Percentiles rank a stretch among this genome's conserved stretches.
Evolutionary conservation across 2,888 invertebrate genomes (phyloP).

Genomic region (Sarcophaga carnaria): DNA sequence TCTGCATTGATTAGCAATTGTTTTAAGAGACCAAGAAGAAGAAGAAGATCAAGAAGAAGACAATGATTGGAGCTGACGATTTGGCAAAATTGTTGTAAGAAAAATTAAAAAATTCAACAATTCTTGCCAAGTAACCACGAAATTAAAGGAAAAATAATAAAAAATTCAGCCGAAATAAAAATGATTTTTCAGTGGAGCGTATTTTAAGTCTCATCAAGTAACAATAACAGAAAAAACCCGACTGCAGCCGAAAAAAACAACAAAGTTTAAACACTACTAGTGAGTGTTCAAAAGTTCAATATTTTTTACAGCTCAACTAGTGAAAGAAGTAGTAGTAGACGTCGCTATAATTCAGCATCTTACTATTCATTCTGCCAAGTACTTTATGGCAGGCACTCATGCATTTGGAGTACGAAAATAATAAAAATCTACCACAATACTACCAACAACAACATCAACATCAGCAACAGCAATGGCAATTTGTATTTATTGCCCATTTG

Average conservation of each 20-base stretch:
- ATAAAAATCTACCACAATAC: not conserved
- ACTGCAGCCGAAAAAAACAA: conserved; percentile 1
- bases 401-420: conserved; percentile 28
- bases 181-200: conserved; percentile 45
- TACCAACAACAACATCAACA: not conserved
- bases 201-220: conserved; percentile 62
- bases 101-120: conserved; percentile 48
- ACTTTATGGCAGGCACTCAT: conserved; percentile 35
- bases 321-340: conserved; percentile 47
- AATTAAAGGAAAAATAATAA: not conserved
- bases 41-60: conserved; percentile 10
- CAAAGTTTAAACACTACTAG: conserved; percentile 27
- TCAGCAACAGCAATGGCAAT: conserved; percentile 17
- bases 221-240: conserved; percentile 52
- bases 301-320: conserved; percentile 13
- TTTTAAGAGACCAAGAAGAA: not conserved
- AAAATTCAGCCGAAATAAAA: conserved; percentile 12
- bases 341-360: not conserved
- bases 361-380: conserved; percentile 34
- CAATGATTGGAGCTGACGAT: conserved; percentile 8
- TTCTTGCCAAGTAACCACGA: conserved; percentile 34
- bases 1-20: conserved; percentile 42
- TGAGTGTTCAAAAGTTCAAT: conserved; percentile 23
- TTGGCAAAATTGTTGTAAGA: conserved; percentile 26
- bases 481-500: conserved; percentile 58